phyloP scores from a whole-genome alignment of 2,113 vertebrate genomes.

The Phainopepla nitens region DNA sequence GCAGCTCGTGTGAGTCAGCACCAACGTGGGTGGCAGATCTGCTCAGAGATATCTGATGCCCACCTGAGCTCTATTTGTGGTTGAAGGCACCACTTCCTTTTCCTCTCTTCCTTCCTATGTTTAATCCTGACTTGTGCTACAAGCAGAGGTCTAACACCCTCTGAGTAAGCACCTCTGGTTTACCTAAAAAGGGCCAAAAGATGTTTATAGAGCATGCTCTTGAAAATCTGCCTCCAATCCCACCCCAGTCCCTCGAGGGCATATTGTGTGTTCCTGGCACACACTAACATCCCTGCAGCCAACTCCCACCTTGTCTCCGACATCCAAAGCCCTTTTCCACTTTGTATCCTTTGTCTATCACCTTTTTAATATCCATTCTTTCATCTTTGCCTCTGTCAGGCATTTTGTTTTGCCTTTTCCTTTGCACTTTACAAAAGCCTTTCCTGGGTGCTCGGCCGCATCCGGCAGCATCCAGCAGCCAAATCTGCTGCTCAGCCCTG shows the following conservation, averaged over 20 bases:
- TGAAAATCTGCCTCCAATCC: not conserved
- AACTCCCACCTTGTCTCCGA: not conserved
- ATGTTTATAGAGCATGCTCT: not conserved
- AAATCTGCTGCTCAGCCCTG: not conserved
- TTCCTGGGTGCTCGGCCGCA: fast-evolving
- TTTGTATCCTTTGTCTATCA: not conserved
- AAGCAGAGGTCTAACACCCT: not conserved
- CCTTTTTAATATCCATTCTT: not conserved
- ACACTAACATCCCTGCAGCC: not conserved
- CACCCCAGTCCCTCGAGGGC: not conserved
- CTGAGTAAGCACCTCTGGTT: not conserved
- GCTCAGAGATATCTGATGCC: not conserved
- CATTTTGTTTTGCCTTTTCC: not conserved
- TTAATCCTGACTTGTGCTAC: not conserved
- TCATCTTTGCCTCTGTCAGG: not conserved
- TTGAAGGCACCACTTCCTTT: not conserved
- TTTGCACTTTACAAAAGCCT: not conserved
- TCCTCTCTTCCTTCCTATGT: not conserved
- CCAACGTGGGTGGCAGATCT: not conserved
- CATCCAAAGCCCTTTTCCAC: not conserved
- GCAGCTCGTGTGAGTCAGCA: not conserved
- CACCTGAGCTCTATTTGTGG: not conserved
- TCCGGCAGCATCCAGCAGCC: not conserved
- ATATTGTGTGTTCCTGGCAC: fast-evolving
- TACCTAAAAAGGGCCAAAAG: not conserved